Base-by-base conservation (phyloP, 2,888 invertebrate genomes). In the Amphipoea lucens region DNA sequence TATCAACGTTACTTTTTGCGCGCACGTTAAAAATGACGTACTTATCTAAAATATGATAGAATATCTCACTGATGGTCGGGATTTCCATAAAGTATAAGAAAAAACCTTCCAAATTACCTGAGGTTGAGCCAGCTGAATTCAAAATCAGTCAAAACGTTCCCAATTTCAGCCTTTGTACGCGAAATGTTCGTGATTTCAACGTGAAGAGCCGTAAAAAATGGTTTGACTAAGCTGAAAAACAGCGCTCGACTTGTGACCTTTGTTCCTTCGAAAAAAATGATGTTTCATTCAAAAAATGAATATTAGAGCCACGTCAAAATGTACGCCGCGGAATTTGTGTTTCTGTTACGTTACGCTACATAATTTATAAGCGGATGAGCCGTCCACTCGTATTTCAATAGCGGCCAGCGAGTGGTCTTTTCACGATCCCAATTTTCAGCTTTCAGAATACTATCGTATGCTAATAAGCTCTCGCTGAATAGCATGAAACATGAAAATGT, bases 311-410 rank as follows among this genome's bases (percentile, higher is more conserved):
- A 87, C 85, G 89, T 91, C 91, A 90, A 89, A 91, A 90, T 88
- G 88, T 81, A 82, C 82, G 83, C 88, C 84, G 83, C 87, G 82
- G 86, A 90, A 92, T 92, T 91, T 89, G 87, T 90, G 90, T 91
- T 92, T 91, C 91, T 87, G 90, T 92, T 90, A 87, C 89, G 92
- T 92, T 92, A 92, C 90, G 90, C 91, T 94, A 92, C 92, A 94
- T 94, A 94, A 94, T 94, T 94, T 94, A 95, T 94, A 93, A 93
- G 91, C 90, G 92, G 93, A 94, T 94, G 94, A 94, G 92, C 90
- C 90, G 87, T 90, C 91, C 92, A 90, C 90, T 94, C 92, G 87
- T 91, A 91, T 92, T 94, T 94, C 92, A 93, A 93, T 92, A 91
- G 91, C 89, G 85, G 89, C 83, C 87, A 89, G 88, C 87, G 88